Conservation (phyloP, 2,797 vertebrate species). For the Cuculus canorus region DNA sequence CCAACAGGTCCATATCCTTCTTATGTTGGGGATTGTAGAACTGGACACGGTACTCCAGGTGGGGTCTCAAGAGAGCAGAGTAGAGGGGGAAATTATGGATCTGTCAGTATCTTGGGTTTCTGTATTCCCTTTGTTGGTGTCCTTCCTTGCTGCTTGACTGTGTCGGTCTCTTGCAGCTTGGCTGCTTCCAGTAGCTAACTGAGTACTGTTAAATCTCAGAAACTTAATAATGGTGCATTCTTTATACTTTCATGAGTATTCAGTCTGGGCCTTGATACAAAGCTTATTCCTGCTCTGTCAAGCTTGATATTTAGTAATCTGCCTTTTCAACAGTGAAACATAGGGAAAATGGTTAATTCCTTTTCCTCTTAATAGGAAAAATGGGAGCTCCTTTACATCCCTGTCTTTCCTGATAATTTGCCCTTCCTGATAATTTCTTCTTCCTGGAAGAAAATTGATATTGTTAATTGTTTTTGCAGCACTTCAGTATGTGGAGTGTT, state of each 20-base stretch:
- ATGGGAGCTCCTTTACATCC: not conserved
- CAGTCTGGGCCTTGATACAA: not conserved
- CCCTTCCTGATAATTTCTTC: not conserved
- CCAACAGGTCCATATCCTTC: too few species aligned
- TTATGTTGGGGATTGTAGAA: too few species aligned
- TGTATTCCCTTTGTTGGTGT: not conserved
- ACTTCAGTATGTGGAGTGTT: not conserved
- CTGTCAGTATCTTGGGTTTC: not conserved
- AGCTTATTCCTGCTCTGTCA: not conserved
- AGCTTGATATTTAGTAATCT: not conserved
- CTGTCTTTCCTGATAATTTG: not conserved
- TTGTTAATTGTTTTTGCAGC: not conserved
- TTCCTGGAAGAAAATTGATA: not conserved
- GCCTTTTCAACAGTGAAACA: not conserved
- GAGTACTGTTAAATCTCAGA: not conserved
- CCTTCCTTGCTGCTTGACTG: not conserved
- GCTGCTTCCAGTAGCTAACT: not conserved
- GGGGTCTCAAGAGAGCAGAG: too few species aligned
- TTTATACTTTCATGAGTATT: not conserved
- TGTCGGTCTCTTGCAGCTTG: not conserved
- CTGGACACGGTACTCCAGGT: too few species aligned
- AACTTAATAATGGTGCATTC: not conserved
- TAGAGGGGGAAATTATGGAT: not conserved
- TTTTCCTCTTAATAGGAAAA: not conserved
- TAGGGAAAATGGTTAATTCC: not conserved